phyloP scores from a whole-genome alignment of 2,797 vertebrate genomes.

The Enoplosus armatus region DNA sequence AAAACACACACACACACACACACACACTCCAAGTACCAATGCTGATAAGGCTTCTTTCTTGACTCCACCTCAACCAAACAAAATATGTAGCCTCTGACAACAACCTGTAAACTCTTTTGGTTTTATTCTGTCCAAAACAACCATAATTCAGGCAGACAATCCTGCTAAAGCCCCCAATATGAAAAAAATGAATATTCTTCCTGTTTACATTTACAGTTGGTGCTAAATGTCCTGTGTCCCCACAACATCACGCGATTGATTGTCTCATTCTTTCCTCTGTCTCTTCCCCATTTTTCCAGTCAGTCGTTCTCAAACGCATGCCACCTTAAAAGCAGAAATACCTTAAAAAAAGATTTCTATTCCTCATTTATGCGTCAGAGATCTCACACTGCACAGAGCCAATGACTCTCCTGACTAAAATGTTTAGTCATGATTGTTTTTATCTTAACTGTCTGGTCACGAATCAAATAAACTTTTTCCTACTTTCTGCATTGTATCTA shows the following conservation, averaged over 20 bases:
- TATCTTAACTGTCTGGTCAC: conserved; percentile 34
- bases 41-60: conserved; percentile 70
- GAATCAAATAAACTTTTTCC: conserved; percentile 28
- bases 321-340: conserved; percentile 62
- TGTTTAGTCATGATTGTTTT: conserved; percentile 35
- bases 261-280: conserved; percentile 39
- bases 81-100: conserved; percentile 49
- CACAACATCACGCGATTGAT: conserved; percentile 2
- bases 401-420: conserved; percentile 50
- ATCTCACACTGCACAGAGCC: conserved; percentile 31
- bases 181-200: neutral
- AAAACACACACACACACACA: neutral
- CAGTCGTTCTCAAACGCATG: conserved; percentile 14
- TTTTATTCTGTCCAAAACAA: conserved; percentile 36
- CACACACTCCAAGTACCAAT: conserved; percentile 38
- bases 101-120: conserved; percentile 31
- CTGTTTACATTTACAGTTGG: conserved; percentile 18
- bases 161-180: neutral
- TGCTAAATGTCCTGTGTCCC: neutral
- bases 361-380: conserved; percentile 45
- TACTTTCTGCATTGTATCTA: conserved; percentile 6
- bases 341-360: conserved; percentile 29
- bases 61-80: conserved; percentile 62
- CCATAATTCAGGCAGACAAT: neutral
- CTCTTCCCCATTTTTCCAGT: conserved; percentile 32